Conservation (phyloP, 2,888 invertebrate genomes). For the Dicranocentrus wangi region DNA sequence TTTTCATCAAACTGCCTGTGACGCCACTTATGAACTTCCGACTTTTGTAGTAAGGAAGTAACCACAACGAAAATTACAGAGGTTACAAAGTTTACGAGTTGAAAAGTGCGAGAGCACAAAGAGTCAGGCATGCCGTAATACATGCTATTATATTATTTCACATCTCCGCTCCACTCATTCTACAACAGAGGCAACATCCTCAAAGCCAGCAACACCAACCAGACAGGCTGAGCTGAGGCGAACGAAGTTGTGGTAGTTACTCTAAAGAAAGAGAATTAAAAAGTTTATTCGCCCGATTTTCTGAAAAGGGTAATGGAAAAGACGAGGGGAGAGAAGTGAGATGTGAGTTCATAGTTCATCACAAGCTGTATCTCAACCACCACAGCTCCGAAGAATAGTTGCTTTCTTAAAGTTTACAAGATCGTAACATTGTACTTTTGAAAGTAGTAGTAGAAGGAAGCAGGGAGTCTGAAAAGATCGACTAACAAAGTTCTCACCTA, state of each 20-base stretch:
- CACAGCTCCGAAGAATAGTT: not conserved
- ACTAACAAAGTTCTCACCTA: constrained; percentile 11
- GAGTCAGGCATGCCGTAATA: not conserved
- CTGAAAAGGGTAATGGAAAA: constrained; percentile 36
- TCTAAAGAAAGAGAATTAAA: constrained; percentile 47
- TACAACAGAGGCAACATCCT: constrained; percentile 1
- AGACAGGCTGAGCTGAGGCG: constrained; percentile 8
- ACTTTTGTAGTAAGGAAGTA: constrained; percentile 29
- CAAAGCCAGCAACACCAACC: constrained; percentile 11
- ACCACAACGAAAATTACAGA: constrained; percentile 44
- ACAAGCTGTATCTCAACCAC: constrained; percentile 26
- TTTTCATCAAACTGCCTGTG: constrained; percentile 48
- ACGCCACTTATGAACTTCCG: constrained; percentile 52
- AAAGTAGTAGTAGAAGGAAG: not conserved
- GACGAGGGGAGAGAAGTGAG: not conserved
- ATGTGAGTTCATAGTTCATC: constrained; percentile 29
- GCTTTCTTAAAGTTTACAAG: constrained; percentile 2
- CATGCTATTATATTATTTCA: not conserved
- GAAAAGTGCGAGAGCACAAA: constrained; percentile 31
- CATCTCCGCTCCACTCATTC: not conserved
- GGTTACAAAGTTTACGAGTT: constrained; percentile 49
- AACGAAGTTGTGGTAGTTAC: constrained; percentile 29
- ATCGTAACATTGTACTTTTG: constrained; percentile 4
- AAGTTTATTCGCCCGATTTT: constrained; percentile 39
- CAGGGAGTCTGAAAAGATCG: not conserved